Conservation (phyloP, 2,113 vertebrate genomes). For the Cynoglossus semilaevis region DNA sequence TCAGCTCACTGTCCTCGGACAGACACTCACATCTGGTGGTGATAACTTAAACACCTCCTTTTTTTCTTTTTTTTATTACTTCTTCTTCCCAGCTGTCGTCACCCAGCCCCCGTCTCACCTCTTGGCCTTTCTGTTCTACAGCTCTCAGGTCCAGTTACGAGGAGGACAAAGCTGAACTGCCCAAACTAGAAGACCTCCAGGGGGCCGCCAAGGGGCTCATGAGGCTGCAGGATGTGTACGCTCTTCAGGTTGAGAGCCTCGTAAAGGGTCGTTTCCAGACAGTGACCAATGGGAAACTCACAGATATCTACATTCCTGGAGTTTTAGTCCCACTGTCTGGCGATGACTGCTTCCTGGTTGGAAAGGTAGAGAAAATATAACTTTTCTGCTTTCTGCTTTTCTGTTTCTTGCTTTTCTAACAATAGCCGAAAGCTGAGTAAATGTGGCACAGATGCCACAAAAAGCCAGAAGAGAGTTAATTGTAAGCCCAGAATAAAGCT, state of each 20-base stretch:
- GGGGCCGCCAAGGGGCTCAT: conserved; percentile 87
- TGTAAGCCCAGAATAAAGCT: no score
- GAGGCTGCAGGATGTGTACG: conserved; percentile 91
- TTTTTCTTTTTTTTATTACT: no score
- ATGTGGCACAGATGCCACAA: no score
- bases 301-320: conserved; percentile 76
- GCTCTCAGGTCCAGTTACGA: conserved; percentile 80
- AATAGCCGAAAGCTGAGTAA: no score
- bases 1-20: conserved; percentile 53
- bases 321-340: conserved; percentile 79
- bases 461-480: no score
- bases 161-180: conserved; percentile 77
- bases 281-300: conserved; percentile 18
- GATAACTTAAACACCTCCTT: conserved; percentile 18
- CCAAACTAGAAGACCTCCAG: conserved; percentile 83
- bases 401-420: no score
- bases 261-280: conserved; percentile 81
- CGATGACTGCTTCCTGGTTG: conserved; percentile 91
- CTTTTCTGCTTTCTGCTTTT: no score
- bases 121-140: conserved; percentile 57
- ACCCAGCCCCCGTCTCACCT: conserved; percentile 34
- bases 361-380: conserved; percentile 80
- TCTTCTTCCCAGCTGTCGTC: conserved; percentile 26
- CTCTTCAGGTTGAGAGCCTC: conserved; percentile 80
- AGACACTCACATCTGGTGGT: conserved; percentile 57